A percentile compares a stretch with the other conserved stretches of the same genome.
Evolutionary conservation across 2,113 vertebrate species (phyloP).

Genomic region (Ia io): DNA sequence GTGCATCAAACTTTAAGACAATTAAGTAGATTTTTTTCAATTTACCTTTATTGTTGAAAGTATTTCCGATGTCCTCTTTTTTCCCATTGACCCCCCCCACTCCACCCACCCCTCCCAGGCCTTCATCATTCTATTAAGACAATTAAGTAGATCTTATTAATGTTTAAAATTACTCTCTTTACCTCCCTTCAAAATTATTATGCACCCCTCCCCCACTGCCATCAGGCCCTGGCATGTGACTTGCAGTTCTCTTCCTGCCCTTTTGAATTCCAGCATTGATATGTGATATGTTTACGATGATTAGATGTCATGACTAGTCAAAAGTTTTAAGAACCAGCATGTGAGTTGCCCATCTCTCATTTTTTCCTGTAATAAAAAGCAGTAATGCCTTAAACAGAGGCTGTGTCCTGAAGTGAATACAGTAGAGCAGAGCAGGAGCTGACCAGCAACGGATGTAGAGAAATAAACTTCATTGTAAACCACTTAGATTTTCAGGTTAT

Average conservation of each 20-base stretch:
- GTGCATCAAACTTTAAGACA: neutral
- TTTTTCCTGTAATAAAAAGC: neutral
- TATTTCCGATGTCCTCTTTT: no score
- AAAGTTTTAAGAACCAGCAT: neutral
- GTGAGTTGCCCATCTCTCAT: neutral
- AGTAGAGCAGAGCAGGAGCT: neutral
- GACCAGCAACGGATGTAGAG: neutral
- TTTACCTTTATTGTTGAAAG: no score
- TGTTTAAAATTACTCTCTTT: neutral
- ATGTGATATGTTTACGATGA: neutral
- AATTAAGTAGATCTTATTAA: neutral
- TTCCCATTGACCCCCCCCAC: no score
- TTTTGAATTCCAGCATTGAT: neutral
- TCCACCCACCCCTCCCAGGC: no score
- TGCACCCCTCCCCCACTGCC: accelerated
- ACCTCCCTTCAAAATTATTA: neutral
- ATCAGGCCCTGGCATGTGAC: accelerated
- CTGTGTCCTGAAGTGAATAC: neutral
- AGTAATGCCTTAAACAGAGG: neutral
- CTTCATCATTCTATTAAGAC: neutral
- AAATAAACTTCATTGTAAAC: neutral
- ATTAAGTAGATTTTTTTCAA: neutral
- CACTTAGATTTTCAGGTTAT: constrained; percentile 12
- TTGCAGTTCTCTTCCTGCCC: neutral
- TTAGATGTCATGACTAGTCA: neutral